Evolutionary conservation across 1,140 invertebrate species (phyloP).

Genomic region (Nasonia giraulti): DNA sequence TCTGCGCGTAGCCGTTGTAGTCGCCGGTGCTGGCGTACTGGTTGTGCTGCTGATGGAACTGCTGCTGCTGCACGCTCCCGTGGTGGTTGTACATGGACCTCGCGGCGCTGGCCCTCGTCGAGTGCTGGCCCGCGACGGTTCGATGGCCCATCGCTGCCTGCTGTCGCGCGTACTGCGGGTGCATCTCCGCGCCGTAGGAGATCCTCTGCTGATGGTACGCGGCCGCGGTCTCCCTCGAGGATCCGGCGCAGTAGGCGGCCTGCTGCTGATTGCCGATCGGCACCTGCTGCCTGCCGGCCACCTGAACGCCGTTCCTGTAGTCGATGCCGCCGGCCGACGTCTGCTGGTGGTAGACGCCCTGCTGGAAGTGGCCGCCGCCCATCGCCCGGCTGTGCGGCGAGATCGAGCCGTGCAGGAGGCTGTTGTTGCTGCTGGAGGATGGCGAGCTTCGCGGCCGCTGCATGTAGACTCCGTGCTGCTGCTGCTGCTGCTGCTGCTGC

Average conservation of each 20-base stretch:
- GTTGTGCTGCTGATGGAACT: constrained; percentile 67
- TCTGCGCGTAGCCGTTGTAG: constrained; percentile 70
- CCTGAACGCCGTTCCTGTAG: constrained; percentile 68
- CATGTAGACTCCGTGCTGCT: constrained; percentile 65
- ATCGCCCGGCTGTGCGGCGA: constrained; percentile 64
- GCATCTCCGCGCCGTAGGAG: constrained; percentile 71
- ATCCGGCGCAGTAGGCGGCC: constrained; percentile 60
- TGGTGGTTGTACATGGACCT: constrained; percentile 65
- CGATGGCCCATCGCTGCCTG: constrained; percentile 2
- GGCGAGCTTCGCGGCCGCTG: constrained; percentile 71
- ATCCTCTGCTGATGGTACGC: constrained; percentile 58
- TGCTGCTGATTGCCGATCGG: constrained; percentile 63
- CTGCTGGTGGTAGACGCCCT: constrained; percentile 56
- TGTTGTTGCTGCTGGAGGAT: constrained; percentile 63
- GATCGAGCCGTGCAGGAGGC: constrained; percentile 64
- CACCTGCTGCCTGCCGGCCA: constrained; percentile 59
- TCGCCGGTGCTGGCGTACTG: constrained; percentile 66
- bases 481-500: neutral
- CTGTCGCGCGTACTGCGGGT: constrained; percentile 75
- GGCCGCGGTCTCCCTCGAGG: constrained; percentile 56
- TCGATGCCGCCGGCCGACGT: constrained; percentile 59
- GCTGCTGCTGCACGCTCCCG: constrained; percentile 60
- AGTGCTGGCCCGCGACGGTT: constrained; percentile 57
- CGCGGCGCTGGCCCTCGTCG: constrained; percentile 50
- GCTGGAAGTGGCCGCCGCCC: constrained; percentile 63